Conservation (phyloP, 2,888 invertebrate species). For the Marronus borbonicus region DNA sequence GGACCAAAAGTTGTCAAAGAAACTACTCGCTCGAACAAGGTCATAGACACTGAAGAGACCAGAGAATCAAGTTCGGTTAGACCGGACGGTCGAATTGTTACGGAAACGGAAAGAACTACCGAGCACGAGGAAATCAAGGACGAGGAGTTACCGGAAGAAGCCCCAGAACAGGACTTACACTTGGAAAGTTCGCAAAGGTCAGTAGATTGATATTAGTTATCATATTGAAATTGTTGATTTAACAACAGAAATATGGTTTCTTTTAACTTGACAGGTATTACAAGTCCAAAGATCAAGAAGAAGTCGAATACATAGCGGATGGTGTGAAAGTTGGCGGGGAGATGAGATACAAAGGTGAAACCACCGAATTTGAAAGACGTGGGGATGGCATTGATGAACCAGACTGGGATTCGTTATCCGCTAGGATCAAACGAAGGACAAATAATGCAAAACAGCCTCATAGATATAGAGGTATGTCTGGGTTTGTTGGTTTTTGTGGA, state of each 20-base stretch:
- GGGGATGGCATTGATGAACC: constrained; percentile 80
- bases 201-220: constrained; percentile 10
- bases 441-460: constrained; percentile 67
- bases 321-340: constrained; percentile 87
- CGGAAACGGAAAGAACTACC: constrained; percentile 86
- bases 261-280: constrained; percentile 69
- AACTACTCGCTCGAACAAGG: constrained; percentile 83
- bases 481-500: not conserved
- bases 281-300: constrained; percentile 85
- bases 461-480: constrained; percentile 71
- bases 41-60: constrained; percentile 89
- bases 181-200: constrained; percentile 71
- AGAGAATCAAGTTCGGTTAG: constrained; percentile 83
- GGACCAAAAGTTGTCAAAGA: constrained; percentile 85
- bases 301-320: constrained; percentile 87
- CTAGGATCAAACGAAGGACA: constrained; percentile 77
- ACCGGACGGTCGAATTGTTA: constrained; percentile 88
- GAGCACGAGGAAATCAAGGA: constrained; percentile 89
- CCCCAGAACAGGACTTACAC: constrained; percentile 69
- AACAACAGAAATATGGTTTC: not conserved
- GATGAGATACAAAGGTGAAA: constrained; percentile 86
- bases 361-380: constrained; percentile 84
- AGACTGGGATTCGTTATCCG: constrained; percentile 87
- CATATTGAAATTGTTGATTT: not conserved
- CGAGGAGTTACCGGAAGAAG: constrained; percentile 82